Evolutionary conservation across 2,113 vertebrate species (phyloP).

Genomic region (Phalacrocorax carbo): DNA sequence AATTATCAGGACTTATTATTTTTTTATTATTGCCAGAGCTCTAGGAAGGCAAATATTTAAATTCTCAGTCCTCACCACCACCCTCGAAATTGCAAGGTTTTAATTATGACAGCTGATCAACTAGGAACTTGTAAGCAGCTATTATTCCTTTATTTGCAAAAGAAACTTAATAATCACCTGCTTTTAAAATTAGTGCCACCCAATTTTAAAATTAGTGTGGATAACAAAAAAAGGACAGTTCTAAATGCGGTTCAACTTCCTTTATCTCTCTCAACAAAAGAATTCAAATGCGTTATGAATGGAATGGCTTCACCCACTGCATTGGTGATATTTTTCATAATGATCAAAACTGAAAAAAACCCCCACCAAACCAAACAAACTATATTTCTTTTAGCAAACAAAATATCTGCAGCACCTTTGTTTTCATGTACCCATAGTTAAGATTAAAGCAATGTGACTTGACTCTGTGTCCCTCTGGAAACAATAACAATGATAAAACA

Average conservation of each 20-base stretch:
- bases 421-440: background rate
- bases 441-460: background rate
- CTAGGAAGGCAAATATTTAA: background rate
- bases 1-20: background rate
- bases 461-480: background rate
- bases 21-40: background rate
- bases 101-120: background rate
- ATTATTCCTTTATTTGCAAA: background rate
- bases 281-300: background rate
- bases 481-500: background rate
- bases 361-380: background rate
- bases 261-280: background rate
- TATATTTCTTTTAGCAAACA: background rate
- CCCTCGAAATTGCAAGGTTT: background rate
- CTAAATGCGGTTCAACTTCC: background rate
- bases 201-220: background rate
- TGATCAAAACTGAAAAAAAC: fast-evolving
- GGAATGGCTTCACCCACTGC: background rate
- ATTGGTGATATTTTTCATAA: background rate
- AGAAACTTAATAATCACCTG: background rate
- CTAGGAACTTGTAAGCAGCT: background rate
- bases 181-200: background rate
- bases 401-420: background rate
- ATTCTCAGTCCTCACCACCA: background rate
- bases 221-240: background rate